phyloP scores from a whole-genome alignment of 2,888 invertebrate genomes.

The Lasioglossum figueresi region DNA sequence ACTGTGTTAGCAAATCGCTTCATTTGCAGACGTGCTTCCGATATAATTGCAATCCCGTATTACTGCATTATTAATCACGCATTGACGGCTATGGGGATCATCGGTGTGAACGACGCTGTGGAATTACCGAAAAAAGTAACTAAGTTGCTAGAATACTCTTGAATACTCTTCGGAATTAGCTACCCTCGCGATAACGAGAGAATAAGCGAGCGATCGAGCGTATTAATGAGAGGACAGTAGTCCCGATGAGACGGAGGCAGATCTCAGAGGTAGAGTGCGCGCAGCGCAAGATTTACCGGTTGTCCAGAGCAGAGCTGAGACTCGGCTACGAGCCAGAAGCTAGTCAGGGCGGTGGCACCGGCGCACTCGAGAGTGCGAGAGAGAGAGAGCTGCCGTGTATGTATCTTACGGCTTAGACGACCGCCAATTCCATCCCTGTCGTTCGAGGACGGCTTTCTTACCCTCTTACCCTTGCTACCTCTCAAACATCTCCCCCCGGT shows the following conservation, averaged over 20 bases:
- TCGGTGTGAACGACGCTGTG: too few relatives aligned
- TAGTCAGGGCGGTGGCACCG: conserved; percentile 44
- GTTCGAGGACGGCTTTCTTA: neutral
- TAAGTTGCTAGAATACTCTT: neutral
- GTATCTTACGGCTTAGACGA: conserved; percentile 21
- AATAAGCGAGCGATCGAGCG: conserved; percentile 2
- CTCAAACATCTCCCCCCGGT: neutral
- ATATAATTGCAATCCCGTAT: too few relatives aligned
- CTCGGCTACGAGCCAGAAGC: conserved; percentile 42
- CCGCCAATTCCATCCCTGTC: conserved; percentile 42
- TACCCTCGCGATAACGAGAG: neutral
- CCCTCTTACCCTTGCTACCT: conserved; percentile 18
- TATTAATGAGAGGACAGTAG: neutral
- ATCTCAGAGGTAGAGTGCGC: conserved; percentile 28
- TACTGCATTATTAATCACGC: too few relatives aligned
- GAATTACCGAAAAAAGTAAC: too few relatives aligned
- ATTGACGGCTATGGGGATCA: too few relatives aligned
- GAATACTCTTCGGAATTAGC: neutral
- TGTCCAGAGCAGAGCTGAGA: conserved; percentile 45
- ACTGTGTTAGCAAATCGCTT: too few relatives aligned
- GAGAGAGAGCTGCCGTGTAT: neutral
- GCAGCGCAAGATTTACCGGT: conserved; percentile 20
- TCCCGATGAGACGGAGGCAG: neutral
- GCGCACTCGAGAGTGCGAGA: conserved; percentile 31
- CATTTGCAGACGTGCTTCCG: too few relatives aligned